Conservation (phyloP, 2,888 invertebrate species). For the Liodrosophila aerea region DNA sequence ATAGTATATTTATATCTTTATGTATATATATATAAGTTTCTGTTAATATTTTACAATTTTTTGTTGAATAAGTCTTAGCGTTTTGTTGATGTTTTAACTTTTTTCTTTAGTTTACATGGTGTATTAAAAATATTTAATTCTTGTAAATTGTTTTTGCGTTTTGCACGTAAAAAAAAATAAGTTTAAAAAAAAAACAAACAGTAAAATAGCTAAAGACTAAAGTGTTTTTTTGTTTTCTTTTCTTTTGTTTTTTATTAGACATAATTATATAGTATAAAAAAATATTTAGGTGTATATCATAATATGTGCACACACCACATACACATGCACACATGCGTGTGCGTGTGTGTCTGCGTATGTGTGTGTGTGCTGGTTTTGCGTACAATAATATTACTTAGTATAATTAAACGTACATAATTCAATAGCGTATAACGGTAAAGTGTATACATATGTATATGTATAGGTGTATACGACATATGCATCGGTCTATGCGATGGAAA, state of each 20-base stretch:
- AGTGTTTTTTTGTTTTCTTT: slow-evolving; percentile 30
- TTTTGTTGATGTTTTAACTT: slow-evolving; percentile 57
- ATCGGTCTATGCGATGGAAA: slow-evolving; percentile 15
- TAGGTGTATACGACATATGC: slow-evolving; percentile 13
- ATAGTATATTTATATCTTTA: slow-evolving; percentile 20
- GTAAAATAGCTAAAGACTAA: slow-evolving; percentile 69
- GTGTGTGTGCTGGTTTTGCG: slow-evolving; percentile 20
- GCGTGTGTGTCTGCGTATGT: slow-evolving; percentile 11
- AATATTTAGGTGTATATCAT: slow-evolving; percentile 59
- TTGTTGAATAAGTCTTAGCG: slow-evolving; percentile 77
- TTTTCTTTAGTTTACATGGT: slow-evolving; percentile 59
- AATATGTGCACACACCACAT: slow-evolving; percentile 5
- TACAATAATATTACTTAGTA: slow-evolving; percentile 30
- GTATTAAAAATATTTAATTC: slow-evolving; percentile 68
- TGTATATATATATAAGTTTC: slow-evolving; percentile 35
- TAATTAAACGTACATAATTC: slow-evolving; percentile 55
- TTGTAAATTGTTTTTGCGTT: slow-evolving; percentile 43
- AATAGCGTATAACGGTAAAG: slow-evolving; percentile 36
- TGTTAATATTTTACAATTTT: slow-evolving; percentile 71
- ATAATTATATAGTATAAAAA: slow-evolving; percentile 62
- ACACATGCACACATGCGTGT: slow-evolving; percentile 2
- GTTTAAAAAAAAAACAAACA: slow-evolving; percentile 61
- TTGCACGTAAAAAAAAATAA: slow-evolving; percentile 61
- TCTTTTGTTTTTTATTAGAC: slow-evolving; percentile 35
- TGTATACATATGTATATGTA: slow-evolving; percentile 14